A percentile compares a stretch with the other conserved stretches of the same genome.
These are phyloP conservation scores for Hetaerina americana DNA, from an alignment of 1,140 invertebrate genomes.

Conservation along the genomic window DNA sequence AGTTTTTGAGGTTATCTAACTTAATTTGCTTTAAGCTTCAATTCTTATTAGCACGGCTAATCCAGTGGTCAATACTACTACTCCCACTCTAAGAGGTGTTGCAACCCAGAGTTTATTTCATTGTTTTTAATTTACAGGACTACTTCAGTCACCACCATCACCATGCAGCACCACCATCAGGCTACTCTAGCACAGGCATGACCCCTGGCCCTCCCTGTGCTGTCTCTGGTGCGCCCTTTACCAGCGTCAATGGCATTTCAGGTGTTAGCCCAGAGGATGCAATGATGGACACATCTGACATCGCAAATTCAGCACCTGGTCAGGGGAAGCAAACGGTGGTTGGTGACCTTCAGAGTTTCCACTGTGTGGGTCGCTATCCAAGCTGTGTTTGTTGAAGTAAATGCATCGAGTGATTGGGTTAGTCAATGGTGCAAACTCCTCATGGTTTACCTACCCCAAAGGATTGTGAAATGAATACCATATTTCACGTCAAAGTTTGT, in stretches of 20 bases:
- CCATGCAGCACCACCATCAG: neutral
- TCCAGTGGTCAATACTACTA: too few species aligned
- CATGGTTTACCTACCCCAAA: too few species aligned
- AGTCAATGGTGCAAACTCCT: too few species aligned
- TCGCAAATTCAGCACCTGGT: neutral
- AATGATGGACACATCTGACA: neutral
- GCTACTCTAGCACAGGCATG: neutral
- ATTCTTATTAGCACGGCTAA: too few species aligned
- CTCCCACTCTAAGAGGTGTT: too few species aligned
- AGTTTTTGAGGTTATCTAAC: too few species aligned
- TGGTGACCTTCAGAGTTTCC: neutral
- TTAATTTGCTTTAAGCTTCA: too few species aligned
- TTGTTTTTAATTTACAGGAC: too few species aligned
- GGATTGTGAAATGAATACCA: too few species aligned
- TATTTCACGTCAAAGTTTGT: too few species aligned
- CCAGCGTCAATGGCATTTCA: neutral
- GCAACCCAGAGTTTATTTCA: too few species aligned
- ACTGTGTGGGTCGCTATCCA: neutral
- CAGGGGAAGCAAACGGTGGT: neutral
- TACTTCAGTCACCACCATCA: neutral
- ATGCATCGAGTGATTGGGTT: too few species aligned
- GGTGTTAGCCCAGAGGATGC: neutral
- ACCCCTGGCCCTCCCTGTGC: neutral
- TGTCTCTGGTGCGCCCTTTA: neutral
- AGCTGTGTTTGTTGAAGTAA: neutral